Base-by-base conservation (phyloP, 2,888 invertebrate genomes). In the Odiellus spinosus region DNA sequence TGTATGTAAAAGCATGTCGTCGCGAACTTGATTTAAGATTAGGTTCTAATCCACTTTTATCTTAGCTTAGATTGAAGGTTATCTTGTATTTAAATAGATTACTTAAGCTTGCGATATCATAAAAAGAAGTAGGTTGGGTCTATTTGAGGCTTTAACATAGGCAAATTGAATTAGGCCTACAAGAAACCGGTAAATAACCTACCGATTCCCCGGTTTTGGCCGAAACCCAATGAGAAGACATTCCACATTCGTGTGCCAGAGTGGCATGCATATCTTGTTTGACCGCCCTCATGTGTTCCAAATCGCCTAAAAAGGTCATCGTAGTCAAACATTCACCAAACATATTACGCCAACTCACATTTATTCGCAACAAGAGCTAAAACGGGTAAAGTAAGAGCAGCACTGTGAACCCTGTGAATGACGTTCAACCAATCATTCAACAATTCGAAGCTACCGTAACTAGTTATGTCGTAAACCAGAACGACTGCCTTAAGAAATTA, bases 391-490 rank as follows among this genome's bases (percentile, higher is more conserved):
- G 58, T 44, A 12, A 34, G 42, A 2, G 47, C 48, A 19, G 44
- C 42, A 40, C 48, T 41, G 20, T 42, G 49, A 2, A 55, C 46
- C 17, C 51, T 36, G 18, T 49, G 48, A 21, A 54, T 48, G 14
- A 61, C 60, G 1, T 67, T 64, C 52, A 82, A 69, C 88, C 88
- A 90, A 44, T 74, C 71, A 35, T 71, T 69, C 15, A 86, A 67
- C 59, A 76, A 76, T 47, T 83, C 82, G 64, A 88, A 87, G 63
- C 83, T 85, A 56, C 76, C 71, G 42, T 75, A 70, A 62, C 80
- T 83, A 26, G 85, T 84, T 45, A 88, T 76, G 62, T 88, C 87
- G 63, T 85, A 87, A 1, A 85, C 80, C 53, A 87, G 69, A 45
- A 87, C 63, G 45, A 85, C 73, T 44, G 82, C 75, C 84, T 84